Percentiles rank a stretch among this genome's conserved stretches.
phyloP scores from a whole-genome alignment of 1,140 invertebrate species.

The Megathymus violae region DNA sequence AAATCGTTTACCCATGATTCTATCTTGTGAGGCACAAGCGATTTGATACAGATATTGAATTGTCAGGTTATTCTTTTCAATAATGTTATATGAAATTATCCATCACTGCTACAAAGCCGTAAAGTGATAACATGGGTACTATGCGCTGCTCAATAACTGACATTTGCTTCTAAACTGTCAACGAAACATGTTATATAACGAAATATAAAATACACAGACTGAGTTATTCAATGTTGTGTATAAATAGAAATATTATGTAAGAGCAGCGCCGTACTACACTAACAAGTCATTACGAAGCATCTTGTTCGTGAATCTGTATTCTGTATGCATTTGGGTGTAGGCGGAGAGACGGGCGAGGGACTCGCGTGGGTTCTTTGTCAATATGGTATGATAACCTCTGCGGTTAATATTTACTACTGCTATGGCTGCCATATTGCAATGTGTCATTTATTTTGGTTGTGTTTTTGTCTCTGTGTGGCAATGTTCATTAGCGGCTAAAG shows the following conservation, averaged over 20 bases:
- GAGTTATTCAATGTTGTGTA: not conserved
- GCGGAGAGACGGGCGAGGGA: slow-evolving; percentile 8
- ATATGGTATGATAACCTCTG: slow-evolving; percentile 1
- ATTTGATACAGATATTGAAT: too few species aligned
- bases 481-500: not conserved
- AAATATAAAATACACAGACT: not conserved
- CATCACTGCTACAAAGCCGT: too few species aligned
- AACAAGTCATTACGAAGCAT: slow-evolving; percentile 22
- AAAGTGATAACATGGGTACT: too few species aligned
- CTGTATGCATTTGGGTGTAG: slow-evolving; percentile 3
- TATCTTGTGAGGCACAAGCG: too few species aligned
- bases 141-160: too few species aligned
- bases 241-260: slow-evolving; percentile 15
- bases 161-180: too few species aligned
- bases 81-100: too few species aligned
- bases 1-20: too few species aligned
- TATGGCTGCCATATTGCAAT: not conserved
- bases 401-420: slow-evolving; percentile 2
- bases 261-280: slow-evolving; percentile 5
- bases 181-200: too few species aligned
- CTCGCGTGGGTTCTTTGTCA: slow-evolving; percentile 13
- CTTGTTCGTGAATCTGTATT: slow-evolving; percentile 22
- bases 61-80: too few species aligned
- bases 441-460: slow-evolving; percentile 6
- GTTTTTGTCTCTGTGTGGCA: too few species aligned